These are phyloP conservation scores for Cryptocheilus praepositus DNA, from an alignment of 2,888 invertebrate species.

Conservation along the genomic window DNA sequence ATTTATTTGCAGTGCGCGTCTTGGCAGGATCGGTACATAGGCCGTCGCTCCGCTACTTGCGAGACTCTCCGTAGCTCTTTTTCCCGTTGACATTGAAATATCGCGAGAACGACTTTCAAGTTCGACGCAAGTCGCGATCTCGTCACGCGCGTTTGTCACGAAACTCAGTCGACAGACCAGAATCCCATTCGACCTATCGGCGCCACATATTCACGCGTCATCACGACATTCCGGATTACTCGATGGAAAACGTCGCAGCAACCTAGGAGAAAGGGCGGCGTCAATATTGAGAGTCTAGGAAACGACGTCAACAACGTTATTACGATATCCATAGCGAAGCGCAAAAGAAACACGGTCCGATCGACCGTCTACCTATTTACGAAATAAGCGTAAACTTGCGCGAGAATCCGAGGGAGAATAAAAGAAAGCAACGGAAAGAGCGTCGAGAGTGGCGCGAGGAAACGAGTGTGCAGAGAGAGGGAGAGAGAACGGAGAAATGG, in stretches of 20 bases:
- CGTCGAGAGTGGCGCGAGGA: constrained; percentile 3
- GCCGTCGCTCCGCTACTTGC: background rate
- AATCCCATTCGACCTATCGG: background rate
- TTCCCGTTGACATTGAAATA: constrained; percentile 37
- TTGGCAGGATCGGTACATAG: constrained; percentile 22
- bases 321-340: no score
- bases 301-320: no score
- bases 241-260: no score
- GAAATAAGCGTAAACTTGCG: constrained; percentile 24
- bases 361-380: constrained; percentile 14
- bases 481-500: constrained; percentile 31
- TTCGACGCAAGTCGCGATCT: constrained; percentile 25
- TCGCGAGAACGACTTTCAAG: constrained; percentile 38
- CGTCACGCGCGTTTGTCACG: constrained; percentile 33
- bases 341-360: no score
- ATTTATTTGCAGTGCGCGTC: constrained; percentile 47
- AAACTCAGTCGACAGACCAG: constrained; percentile 1
- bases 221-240: background rate
- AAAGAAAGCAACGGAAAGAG: constrained; percentile 19
- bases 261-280: no score
- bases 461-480: background rate
- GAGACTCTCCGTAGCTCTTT: constrained; percentile 28
- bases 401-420: constrained; percentile 31
- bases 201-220: no score
- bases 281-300: no score